Percentiles rank a stretch among this genome's conserved stretches.
Evolutionary conservation across 2,888 invertebrate genomes (phyloP).

Genomic region (Stramonita haemastoma): DNA sequence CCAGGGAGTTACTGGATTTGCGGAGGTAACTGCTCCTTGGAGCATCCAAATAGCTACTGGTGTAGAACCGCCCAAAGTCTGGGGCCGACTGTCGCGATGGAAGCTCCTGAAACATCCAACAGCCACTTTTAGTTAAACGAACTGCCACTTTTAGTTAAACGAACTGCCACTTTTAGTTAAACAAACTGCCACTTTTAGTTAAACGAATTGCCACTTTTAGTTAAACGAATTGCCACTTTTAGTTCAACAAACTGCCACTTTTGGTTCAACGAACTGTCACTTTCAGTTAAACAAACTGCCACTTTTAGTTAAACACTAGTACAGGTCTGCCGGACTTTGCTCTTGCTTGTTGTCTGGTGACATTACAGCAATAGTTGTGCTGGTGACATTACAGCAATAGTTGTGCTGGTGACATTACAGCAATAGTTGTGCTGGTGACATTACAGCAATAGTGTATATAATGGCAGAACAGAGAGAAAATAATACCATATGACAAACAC

Average conservation of each 20-base stretch:
- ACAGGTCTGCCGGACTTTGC: no score
- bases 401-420: no score
- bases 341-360: no score
- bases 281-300: not conserved
- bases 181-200: not conserved
- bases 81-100: slow-evolving; percentile 55
- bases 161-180: not conserved
- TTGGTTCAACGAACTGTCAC: not conserved
- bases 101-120: slow-evolving; percentile 57
- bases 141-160: not conserved
- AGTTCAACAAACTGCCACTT: not conserved
- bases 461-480: no score
- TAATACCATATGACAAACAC: no score
- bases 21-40: slow-evolving; percentile 60
- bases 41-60: slow-evolving; percentile 67
- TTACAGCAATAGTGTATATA: no score
- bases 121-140: not conserved
- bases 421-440: no score
- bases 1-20: slow-evolving; percentile 50
- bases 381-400: no score
- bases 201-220: not conserved
- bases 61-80: slow-evolving; percentile 73
- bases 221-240: not conserved
- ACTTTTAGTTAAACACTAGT: no score
- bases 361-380: no score